Evolutionary conservation across 2,888 invertebrate genomes (phyloP).

Genomic region (Aricia artaxerxes): DNA sequence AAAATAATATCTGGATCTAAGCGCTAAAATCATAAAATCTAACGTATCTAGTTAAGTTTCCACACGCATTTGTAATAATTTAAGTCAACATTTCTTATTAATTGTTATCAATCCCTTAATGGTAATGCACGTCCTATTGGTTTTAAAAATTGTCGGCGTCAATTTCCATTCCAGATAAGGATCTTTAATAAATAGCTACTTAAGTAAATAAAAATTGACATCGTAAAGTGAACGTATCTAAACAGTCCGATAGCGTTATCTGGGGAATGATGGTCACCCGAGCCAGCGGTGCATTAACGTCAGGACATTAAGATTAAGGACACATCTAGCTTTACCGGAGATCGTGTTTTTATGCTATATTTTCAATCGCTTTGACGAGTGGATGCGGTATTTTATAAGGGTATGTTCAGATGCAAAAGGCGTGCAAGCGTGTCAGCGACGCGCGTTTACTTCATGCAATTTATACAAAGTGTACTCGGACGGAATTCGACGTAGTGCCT

Average conservation of each 20-base stretch:
- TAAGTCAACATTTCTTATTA: not conserved
- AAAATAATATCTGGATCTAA: no score
- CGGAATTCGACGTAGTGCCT: no score
- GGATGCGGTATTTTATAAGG: constrained; percentile 47
- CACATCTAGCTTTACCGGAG: constrained; percentile 67
- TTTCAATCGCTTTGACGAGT: constrained; percentile 55
- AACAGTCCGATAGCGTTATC: constrained; percentile 27
- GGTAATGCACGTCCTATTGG: constrained; percentile 19
- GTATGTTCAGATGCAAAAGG: no score
- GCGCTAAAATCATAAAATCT: no score
- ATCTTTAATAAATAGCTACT: constrained; percentile 30
- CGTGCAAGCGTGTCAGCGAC: no score
- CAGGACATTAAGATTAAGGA: constrained; percentile 71
- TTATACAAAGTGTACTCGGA: no score
- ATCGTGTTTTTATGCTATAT: constrained; percentile 69
- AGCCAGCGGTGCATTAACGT: constrained; percentile 59
- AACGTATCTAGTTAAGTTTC: no score
- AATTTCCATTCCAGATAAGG: constrained; percentile 25
- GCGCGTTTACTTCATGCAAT: no score
- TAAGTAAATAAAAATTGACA: constrained; percentile 31
- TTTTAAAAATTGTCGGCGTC: constrained; percentile 21
- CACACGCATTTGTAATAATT: not conserved
- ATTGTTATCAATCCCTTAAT: constrained; percentile 16
- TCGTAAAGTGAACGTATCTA: constrained; percentile 25
- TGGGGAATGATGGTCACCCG: constrained; percentile 47